Evolutionary conservation across 2,113 vertebrate species (phyloP).

Genomic region (Nothocercus julius): DNA sequence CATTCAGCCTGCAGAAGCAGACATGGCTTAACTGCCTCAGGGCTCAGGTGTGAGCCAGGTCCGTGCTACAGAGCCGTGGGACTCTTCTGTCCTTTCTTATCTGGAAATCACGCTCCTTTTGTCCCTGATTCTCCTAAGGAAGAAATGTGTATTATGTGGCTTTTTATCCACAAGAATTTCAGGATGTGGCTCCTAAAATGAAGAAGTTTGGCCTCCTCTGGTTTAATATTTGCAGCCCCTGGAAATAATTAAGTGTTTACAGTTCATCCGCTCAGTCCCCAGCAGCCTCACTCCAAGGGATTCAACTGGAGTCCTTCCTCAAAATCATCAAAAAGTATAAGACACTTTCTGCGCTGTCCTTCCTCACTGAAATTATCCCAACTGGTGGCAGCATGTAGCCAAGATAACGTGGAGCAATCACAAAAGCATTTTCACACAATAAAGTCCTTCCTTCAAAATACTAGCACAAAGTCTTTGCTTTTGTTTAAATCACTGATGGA

Average conservation of each 20-base stretch:
- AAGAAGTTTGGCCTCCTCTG: background rate
- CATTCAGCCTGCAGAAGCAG: background rate
- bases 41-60: background rate
- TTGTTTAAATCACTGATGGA: background rate
- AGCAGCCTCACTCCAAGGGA: background rate
- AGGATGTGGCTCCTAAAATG: background rate
- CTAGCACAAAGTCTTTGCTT: background rate
- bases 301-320: background rate
- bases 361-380: background rate
- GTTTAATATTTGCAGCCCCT: background rate
- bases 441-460: background rate
- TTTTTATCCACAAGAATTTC: background rate
- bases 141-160: background rate
- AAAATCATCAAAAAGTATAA: background rate
- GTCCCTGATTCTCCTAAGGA: background rate
- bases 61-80: background rate
- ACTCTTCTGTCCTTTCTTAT: background rate
- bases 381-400: background rate
- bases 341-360: background rate
- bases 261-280: background rate
- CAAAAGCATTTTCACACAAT: background rate
- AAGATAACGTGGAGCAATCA: background rate
- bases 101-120: background rate
- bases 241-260: background rate
- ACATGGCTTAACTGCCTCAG: background rate